Evolutionary conservation across 23 tunicate genomes (phyloP), one percentile per base, ranked within the genome.

Genomic region (Clavelina lepadiformis): DNA sequence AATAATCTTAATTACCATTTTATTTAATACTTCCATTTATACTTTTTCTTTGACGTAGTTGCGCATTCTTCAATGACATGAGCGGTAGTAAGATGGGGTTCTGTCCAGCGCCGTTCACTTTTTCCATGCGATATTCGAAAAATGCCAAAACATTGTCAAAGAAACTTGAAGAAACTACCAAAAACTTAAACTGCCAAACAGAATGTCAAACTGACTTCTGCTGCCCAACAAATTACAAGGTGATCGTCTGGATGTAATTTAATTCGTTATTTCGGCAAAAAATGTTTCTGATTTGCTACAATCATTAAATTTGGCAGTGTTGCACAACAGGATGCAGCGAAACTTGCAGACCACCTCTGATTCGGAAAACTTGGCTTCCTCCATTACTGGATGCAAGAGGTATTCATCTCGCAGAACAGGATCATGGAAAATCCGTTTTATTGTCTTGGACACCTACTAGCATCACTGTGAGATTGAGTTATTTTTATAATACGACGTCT

Each of bases 1-100:
- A n/a, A n/a, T n/a, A n/a, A n/a, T n/a, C n/a, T n/a, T n/a, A n/a
- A n/a, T n/a, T n/a, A n/a, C n/a, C n/a, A n/a, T n/a, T n/a, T n/a
- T n/a, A n/a, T n/a, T n/a, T n/a, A n/a, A n/a, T n/a, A n/a, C n/a
- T n/a, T n/a, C n/a, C n/a, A n/a, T n/a, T n/a, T n/a, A n/a, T n/a
- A n/a, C n/a, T n/a, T n/a, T n/a, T n/a, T n/a, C n/a, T n/a, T n/a
- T n/a, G n/a, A n/a, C n/a, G n/a, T 46, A 82, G 91, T 35, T 82
- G 91, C 38, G 91, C 76, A 6, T 82, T 74, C 57, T 58, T 82
- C 25, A 82, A 33, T 31, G 91, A 82, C 35, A 82, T 82, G 25
- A 74, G 65, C 11, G 74, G 67, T 3, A 47, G 54, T 22, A 82
- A 82, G 52, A 74, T 75, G 76, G 91, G 91, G 3, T 68, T 49